Percentiles rank a stretch among this genome's conserved stretches.
These are phyloP conservation scores for Brevimyrus niger DNA, from an alignment of 2,113 vertebrate species.

Conservation along the genomic window DNA sequence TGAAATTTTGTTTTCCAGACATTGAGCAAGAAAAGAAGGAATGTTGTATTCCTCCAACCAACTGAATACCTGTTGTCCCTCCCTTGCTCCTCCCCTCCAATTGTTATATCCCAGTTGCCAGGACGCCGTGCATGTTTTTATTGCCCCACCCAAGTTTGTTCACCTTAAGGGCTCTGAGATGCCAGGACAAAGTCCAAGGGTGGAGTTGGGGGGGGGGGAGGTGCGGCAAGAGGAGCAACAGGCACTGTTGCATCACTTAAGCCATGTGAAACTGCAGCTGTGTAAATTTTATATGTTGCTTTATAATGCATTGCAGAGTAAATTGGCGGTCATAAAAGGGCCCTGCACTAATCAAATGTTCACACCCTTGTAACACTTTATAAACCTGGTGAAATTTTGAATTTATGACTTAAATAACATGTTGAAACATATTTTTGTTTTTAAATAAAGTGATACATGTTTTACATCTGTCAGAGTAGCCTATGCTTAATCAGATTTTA, in stretches of 20 bases:
- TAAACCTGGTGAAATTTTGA: slow-evolving; percentile 43
- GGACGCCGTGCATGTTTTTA: neutral
- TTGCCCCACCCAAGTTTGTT: slow-evolving; percentile 17
- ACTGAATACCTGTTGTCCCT: slow-evolving; percentile 25
- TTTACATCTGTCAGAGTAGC: slow-evolving; percentile 7
- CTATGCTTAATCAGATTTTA: neutral
- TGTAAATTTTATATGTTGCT: slow-evolving; percentile 21
- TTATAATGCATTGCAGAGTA: slow-evolving; percentile 15
- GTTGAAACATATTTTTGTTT: slow-evolving; percentile 46
- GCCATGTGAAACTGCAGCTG: slow-evolving; percentile 27
- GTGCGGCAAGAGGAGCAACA: neutral
- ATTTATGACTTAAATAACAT: slow-evolving; percentile 34
- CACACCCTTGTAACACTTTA: slow-evolving; percentile 27
- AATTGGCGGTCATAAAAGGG: neutral
- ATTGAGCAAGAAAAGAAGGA: slow-evolving; percentile 71
- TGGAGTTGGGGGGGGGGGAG: neutral
- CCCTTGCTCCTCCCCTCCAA: slow-evolving; percentile 1
- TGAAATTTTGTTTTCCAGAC: slow-evolving; percentile 51
- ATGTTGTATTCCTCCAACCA: neutral
- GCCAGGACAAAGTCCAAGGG: neutral
- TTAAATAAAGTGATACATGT: slow-evolving; percentile 39
- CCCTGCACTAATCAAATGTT: slow-evolving; percentile 8
- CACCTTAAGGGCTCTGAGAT: slow-evolving; percentile 21
- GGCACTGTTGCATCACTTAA: slow-evolving; percentile 15
- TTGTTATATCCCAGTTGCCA: slow-evolving; percentile 1